A percentile compares a stretch with the other conserved stretches of the same genome.
Conservation (phyloP, 2,797 vertebrate genomes). For the Sebastes hubbsi region DNA sequence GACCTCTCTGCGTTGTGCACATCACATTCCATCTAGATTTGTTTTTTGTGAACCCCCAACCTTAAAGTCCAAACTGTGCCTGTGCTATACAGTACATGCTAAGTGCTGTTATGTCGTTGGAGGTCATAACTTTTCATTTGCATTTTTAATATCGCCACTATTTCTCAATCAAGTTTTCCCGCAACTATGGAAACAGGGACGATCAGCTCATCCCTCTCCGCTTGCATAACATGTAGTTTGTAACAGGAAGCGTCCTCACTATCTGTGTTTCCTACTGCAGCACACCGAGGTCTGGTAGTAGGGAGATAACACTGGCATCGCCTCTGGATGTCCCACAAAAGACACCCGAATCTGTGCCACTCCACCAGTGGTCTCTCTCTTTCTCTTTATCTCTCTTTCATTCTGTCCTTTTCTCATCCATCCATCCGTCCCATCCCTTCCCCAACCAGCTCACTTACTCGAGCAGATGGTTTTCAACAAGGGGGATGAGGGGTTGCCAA, state of each 20-base stretch:
- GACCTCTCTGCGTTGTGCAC: background rate
- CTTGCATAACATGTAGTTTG: conserved; percentile 29
- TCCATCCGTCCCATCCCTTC: conserved; percentile 29
- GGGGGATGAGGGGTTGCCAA: conserved; percentile 33
- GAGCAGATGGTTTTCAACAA: conserved; percentile 63
- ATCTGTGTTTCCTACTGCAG: conserved; percentile 53
- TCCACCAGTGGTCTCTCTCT: conserved; percentile 26
- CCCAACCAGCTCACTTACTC: conserved; percentile 42
- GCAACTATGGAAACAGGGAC: conserved; percentile 33
- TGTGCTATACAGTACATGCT: background rate
- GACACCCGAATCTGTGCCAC: conserved; percentile 41
- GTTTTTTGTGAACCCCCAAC: too few species aligned
- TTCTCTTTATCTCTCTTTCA: conserved; percentile 18
- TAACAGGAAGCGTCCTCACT: conserved; percentile 41
- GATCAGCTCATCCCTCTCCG: conserved; percentile 28
- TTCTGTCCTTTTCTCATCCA: conserved; percentile 23
- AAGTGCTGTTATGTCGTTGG: background rate
- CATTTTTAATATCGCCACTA: conserved; percentile 25
- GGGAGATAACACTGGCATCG: conserved; percentile 62
- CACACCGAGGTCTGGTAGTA: conserved; percentile 50
- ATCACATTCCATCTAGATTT: too few species aligned
- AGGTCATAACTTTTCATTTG: conserved; percentile 16
- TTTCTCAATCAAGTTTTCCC: conserved; percentile 13
- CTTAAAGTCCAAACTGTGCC: too few species aligned
- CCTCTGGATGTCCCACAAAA: conserved; percentile 64